Percentiles rank a stretch among this genome's conserved stretches.
Conservation (phyloP, 2,113 vertebrate genomes). For the Ammodytes dubius region DNA sequence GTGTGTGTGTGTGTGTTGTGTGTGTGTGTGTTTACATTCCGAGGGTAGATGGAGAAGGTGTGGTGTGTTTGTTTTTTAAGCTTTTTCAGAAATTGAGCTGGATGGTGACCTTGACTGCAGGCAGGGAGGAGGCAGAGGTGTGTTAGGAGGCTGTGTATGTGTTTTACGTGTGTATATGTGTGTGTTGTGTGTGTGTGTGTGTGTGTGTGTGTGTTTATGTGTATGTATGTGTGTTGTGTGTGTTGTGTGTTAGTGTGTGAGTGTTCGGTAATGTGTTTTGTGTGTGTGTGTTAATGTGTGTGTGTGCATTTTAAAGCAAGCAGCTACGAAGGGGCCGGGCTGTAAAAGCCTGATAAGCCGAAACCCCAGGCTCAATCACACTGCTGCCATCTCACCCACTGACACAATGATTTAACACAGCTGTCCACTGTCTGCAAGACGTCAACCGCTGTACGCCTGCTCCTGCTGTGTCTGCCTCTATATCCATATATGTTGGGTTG, state of each 20-base stretch:
- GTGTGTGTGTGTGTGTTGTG: not conserved
- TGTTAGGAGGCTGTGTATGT: slow-evolving; percentile 4
- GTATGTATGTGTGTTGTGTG: no score
- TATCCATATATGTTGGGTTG: not conserved
- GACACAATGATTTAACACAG: slow-evolving; percentile 63
- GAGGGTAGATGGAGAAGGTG: not conserved
- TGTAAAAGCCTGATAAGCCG: slow-evolving; percentile 69
- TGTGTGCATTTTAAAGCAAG: slow-evolving; percentile 24
- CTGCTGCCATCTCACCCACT: slow-evolving; percentile 63
- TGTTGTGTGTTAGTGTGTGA: no score
- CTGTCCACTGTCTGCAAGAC: slow-evolving; percentile 47
- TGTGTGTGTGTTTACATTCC: not conserved
- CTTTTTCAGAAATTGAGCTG: slow-evolving; percentile 36
- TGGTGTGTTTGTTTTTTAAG: slow-evolving; percentile 36
- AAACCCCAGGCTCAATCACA: slow-evolving; percentile 51
- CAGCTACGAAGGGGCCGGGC: slow-evolving; percentile 25
- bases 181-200: slow-evolving; percentile 8
- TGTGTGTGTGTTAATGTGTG: slow-evolving; percentile 8
- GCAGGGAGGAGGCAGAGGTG: not conserved
- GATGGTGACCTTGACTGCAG: slow-evolving; percentile 56
- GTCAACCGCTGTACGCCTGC: slow-evolving; percentile 8
- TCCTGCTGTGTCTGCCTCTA: slow-evolving; percentile 7
- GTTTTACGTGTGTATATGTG: not conserved
- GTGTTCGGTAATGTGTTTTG: not conserved
- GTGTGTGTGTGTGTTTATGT: not conserved